phyloP scores from a whole-genome alignment of 2,797 vertebrate species.

The Craterocephalus amniculus region DNA sequence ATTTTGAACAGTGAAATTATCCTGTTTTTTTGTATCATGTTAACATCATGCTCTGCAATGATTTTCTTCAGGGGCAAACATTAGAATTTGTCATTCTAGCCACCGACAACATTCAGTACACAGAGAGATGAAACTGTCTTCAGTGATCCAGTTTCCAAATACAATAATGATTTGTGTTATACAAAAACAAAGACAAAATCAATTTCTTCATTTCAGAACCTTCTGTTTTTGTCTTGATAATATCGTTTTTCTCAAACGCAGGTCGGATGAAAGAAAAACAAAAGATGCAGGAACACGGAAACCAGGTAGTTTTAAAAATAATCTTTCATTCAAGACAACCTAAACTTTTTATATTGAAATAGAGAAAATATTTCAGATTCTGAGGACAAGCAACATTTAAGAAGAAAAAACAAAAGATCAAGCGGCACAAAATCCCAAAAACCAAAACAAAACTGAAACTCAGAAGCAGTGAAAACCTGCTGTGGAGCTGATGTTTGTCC shows the following conservation, averaged over 20 bases:
- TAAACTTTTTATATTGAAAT: too few relatives aligned
- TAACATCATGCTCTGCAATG: neutral
- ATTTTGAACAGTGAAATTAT: neutral
- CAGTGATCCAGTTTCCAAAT: conserved; percentile 1
- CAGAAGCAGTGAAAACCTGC: neutral
- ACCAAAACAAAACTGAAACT: too few relatives aligned
- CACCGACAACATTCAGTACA: neutral
- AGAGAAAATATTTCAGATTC: too few relatives aligned
- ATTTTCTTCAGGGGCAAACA: neutral
- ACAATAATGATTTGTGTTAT: neutral
- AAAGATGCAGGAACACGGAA: neutral
- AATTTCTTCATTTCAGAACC: neutral
- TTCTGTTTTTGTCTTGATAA: neutral
- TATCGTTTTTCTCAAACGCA: neutral
- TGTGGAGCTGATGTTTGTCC: neutral
- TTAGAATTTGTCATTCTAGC: neutral
- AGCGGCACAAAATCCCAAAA: neutral
- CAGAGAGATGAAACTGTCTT: neutral
- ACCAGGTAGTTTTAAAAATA: neutral
- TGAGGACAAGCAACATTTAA: too few relatives aligned
- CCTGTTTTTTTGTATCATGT: too few relatives aligned
- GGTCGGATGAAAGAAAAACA: neutral
- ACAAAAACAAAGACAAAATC: neutral
- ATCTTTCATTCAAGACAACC: too few relatives aligned
- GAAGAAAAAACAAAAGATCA: too few relatives aligned